Evolutionary conservation across 2,888 invertebrate genomes (phyloP).

Genomic region (Hedya salicella): DNA sequence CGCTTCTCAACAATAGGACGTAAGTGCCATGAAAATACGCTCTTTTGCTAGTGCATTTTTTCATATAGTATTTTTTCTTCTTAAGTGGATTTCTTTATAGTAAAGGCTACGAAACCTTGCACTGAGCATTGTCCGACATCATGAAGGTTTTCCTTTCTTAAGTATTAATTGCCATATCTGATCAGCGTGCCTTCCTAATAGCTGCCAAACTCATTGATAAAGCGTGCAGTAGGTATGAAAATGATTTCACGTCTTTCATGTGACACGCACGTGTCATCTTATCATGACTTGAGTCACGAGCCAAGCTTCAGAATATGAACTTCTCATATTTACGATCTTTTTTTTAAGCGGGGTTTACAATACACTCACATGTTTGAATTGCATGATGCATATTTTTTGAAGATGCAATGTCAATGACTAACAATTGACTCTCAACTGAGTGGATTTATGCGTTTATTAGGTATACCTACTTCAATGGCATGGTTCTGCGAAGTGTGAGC

Average conservation of each 20-base stretch:
- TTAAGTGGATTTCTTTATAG: too few relatives aligned
- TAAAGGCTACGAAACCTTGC: too few relatives aligned
- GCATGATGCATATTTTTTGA: background rate
- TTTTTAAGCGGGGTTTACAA: background rate
- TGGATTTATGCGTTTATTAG: too few relatives aligned
- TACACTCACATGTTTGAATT: background rate
- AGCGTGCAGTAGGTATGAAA: background rate
- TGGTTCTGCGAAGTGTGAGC: background rate
- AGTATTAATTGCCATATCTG: background rate
- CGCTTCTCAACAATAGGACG: too few relatives aligned
- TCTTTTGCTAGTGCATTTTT: too few relatives aligned
- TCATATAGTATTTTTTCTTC: too few relatives aligned
- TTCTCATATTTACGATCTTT: background rate
- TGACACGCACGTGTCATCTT: background rate
- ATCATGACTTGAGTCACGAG: slow-evolving; percentile 16
- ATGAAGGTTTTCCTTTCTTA: too few relatives aligned
- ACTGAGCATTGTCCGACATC: too few relatives aligned
- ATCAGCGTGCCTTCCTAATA: background rate
- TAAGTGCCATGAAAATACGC: too few relatives aligned
- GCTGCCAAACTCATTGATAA: slow-evolving; percentile 12
- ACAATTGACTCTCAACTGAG: background rate
- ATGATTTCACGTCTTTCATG: slow-evolving; percentile 18
- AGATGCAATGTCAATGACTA: background rate
- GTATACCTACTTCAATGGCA: background rate
- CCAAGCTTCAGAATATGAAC: slow-evolving; percentile 2